Conservation (phyloP, 1,140 invertebrate species). For the Arctopsyche grandis region DNA sequence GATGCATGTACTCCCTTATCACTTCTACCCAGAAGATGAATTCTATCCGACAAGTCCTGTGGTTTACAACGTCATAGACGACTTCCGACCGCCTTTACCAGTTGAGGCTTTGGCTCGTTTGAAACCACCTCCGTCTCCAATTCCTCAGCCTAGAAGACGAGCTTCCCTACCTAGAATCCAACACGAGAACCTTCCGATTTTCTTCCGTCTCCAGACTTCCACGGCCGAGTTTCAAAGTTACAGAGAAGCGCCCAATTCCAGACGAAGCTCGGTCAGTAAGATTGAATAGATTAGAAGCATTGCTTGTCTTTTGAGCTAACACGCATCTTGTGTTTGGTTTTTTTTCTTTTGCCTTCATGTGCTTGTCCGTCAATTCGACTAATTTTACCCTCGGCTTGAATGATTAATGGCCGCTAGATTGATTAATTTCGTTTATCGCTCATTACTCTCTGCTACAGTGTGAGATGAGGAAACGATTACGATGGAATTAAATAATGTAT, state of each 20-base stretch:
- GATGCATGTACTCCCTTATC: constrained; percentile 4
- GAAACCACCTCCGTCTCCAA: constrained; percentile 43
- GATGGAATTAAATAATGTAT: not conserved
- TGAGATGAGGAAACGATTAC: not conserved
- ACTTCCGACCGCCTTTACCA: constrained; percentile 17
- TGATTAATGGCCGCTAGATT: constrained; percentile 6
- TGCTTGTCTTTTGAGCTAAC: not conserved
- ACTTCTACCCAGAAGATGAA: constrained; percentile 28
- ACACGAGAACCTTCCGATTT: constrained; percentile 11
- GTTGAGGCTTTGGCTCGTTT: not conserved
- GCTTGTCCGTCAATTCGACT: constrained; percentile 1
- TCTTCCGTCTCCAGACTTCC: constrained; percentile 38
- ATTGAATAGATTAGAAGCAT: not conserved
- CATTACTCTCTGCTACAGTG: not conserved
- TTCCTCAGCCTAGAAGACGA: constrained; percentile 8
- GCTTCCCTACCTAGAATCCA: constrained; percentile 37
- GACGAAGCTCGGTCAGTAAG: constrained; percentile 45
- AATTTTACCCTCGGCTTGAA: not conserved
- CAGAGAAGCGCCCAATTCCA: constrained; percentile 24
- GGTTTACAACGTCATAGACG: not conserved
- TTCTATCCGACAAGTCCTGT: constrained; percentile 28
- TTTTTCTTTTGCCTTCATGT: not conserved
- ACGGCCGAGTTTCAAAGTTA: constrained; percentile 23
- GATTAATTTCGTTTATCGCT: constrained; percentile 7
- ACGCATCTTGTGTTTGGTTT: not conserved